phyloP scores from a whole-genome alignment of 2,888 invertebrate genomes.

The Acanthococcus lagerstroemiae region DNA sequence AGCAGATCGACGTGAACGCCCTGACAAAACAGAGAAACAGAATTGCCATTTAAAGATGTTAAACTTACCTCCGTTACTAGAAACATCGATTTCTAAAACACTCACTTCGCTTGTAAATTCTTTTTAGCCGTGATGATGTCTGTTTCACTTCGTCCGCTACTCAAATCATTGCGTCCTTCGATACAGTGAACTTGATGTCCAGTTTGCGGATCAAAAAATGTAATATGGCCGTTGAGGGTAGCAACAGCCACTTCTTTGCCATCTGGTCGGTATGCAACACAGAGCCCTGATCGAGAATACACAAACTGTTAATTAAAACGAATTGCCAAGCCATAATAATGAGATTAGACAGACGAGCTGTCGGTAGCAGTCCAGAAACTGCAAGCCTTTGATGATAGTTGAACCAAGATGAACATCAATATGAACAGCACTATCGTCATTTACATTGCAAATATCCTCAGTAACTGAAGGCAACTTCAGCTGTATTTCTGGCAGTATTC shows the following conservation, averaged over 20 bases:
- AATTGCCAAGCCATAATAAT: neutral
- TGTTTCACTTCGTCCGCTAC: conserved; percentile 67
- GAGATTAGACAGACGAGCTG: too few relatives aligned
- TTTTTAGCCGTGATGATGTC: conserved; percentile 83
- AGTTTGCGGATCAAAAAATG: conserved; percentile 63
- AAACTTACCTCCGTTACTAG: neutral
- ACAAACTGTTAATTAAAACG: too few relatives aligned
- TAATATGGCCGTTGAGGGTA: conserved; percentile 75
- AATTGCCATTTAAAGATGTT: neutral
- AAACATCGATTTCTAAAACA: neutral
- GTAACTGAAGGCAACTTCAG: too few relatives aligned
- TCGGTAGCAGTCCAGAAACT: too few relatives aligned
- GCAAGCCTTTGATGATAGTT: too few relatives aligned
- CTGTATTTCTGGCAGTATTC: too few relatives aligned
- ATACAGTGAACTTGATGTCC: conserved; percentile 64
- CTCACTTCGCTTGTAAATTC: conserved; percentile 73
- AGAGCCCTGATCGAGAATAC: too few relatives aligned
- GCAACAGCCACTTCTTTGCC: conserved; percentile 89
- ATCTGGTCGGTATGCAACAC: conserved; percentile 77
- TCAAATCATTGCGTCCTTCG: conserved; percentile 82
- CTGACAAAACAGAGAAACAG: conserved; percentile 54
- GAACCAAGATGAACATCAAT: too few relatives aligned
- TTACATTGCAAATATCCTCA: too few relatives aligned
- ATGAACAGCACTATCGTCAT: too few relatives aligned
- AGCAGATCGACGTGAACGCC: conserved; percentile 82